Percentiles rank a stretch among this genome's conserved stretches.
These are phyloP conservation scores for Drosophila niveifrons DNA, from an alignment of 2,888 invertebrate species.

Conservation along the genomic window DNA sequence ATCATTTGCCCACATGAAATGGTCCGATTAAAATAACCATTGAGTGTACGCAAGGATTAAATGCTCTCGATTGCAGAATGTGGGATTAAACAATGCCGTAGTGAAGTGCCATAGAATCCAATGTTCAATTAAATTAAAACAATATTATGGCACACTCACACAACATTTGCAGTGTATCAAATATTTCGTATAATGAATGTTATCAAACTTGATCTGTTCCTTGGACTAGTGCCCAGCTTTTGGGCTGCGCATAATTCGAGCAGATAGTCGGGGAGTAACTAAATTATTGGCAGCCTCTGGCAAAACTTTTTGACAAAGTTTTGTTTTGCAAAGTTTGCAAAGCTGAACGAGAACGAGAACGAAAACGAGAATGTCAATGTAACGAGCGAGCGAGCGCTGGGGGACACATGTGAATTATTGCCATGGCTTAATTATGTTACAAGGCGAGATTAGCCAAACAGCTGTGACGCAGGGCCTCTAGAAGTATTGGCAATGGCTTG, in stretches of 20 bases:
- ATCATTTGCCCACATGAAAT: constrained; percentile 15
- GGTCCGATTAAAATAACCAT: constrained; percentile 25
- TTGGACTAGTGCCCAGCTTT: constrained; percentile 28
- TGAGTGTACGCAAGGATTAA: constrained; percentile 24
- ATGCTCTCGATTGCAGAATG: constrained; percentile 13
- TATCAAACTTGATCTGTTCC: constrained; percentile 50
- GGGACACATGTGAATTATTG: constrained; percentile 50
- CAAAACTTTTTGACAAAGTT: constrained; percentile 60
- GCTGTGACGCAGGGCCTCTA: not conserved
- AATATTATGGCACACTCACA: not conserved
- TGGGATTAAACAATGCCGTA: constrained; percentile 6
- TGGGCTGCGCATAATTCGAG: constrained; percentile 45
- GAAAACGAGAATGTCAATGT: constrained; percentile 36
- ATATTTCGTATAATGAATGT: constrained; percentile 22
- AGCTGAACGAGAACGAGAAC: too few species aligned
- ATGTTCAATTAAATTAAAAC: constrained; percentile 9
- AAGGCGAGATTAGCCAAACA: constrained; percentile 28
- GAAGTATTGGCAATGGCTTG: constrained; percentile 54
- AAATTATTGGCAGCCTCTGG: constrained; percentile 61
- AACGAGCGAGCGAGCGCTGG: not conserved
- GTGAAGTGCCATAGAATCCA: not conserved
- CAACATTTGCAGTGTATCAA: not conserved
- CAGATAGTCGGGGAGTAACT: constrained; percentile 52
- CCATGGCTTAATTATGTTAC: constrained; percentile 36
- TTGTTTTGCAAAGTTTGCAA: constrained; percentile 61